Base-by-base conservation (phyloP, 1,140 invertebrate species). In the Dreissena rostriformis region DNA sequence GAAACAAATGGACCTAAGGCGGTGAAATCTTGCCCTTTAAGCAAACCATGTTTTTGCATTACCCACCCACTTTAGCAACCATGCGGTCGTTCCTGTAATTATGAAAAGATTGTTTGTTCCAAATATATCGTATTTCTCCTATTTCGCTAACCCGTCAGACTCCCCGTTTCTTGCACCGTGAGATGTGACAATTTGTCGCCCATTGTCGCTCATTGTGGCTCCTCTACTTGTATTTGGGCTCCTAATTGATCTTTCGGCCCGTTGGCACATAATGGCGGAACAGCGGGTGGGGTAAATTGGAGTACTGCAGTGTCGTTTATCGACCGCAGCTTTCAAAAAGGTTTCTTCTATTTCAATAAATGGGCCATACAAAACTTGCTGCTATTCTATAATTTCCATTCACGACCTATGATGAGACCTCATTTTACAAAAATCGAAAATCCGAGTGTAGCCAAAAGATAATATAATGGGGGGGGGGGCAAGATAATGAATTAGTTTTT, bases 231-330 rank as follows among this genome's bases (percentile, higher is more conserved):
- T 66, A 79, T 57, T 71, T 14, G 77, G 29, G 68, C 77, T 57
- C 65, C 29, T 79, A 79, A 79, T 79, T 79, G 77, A 79, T 79
- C 65, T 19, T 67, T 67, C 65, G 77, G 51, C 52, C 57, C 76
- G 26, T 29, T 49, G 4, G 22, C 53, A 68, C 70, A 68, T 51
- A 79, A 79, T 79, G 22, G 24, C 0, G 22, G 22, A 55, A 55
- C 77, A 79, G 77, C 77, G 77, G 77, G 77, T 19, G 77, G 68
- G 29, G 28, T 53, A 29, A 28, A 66, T 55, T 39, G 49, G 22
- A 66, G 26, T 39, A 79, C 55, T 57, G 24, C 63, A 24, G 77
- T 26, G 24, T 79, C 77, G 55, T 53, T 39, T 79, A 79, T 70
- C 77, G 77, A 70, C 51, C 39, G 17, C 8, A 29, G 51, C 24